phyloP scores from a whole-genome alignment of 2,888 invertebrate genomes.

The Lasioglossum leucozonium region DNA sequence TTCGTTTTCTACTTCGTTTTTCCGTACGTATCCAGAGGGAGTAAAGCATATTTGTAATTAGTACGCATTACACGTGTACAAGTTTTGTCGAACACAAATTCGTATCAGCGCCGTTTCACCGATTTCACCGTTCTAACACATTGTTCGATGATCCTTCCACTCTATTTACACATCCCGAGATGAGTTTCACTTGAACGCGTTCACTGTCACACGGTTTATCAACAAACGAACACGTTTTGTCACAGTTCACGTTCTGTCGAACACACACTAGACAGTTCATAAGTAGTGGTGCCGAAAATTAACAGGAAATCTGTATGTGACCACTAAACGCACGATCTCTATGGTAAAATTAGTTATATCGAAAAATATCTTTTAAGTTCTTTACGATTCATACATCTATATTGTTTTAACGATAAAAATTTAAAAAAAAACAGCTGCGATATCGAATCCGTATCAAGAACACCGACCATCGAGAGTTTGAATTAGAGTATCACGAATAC shows the following conservation, averaged over 20 bases:
- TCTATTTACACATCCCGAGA: not conserved
- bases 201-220: constrained; percentile 51
- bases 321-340: not conserved
- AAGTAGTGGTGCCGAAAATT: constrained; percentile 26
- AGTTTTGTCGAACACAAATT: not conserved
- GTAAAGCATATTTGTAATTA: not conserved
- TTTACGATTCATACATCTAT: not conserved
- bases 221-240: constrained; percentile 26
- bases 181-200: constrained; percentile 43
- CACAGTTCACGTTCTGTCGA: constrained; percentile 11
- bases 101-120: not conserved
- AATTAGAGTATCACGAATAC: constrained; percentile 11
- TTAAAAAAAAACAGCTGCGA: not conserved
- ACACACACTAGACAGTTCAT: constrained; percentile 9
- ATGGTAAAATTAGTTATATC: not conserved
- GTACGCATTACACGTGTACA: not conserved
- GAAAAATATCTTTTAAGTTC: not conserved
- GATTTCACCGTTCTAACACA: not conserved
- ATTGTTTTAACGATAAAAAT: too few species aligned
- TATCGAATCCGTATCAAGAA: not conserved
- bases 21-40: not conserved
- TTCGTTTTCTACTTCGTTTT: not conserved
- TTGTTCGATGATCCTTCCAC: not conserved
- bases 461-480: not conserved
- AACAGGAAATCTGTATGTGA: not conserved